These are phyloP conservation scores for Acanthopagrus latus DNA, from an alignment of 2,797 vertebrate species.

Conservation along the genomic window DNA sequence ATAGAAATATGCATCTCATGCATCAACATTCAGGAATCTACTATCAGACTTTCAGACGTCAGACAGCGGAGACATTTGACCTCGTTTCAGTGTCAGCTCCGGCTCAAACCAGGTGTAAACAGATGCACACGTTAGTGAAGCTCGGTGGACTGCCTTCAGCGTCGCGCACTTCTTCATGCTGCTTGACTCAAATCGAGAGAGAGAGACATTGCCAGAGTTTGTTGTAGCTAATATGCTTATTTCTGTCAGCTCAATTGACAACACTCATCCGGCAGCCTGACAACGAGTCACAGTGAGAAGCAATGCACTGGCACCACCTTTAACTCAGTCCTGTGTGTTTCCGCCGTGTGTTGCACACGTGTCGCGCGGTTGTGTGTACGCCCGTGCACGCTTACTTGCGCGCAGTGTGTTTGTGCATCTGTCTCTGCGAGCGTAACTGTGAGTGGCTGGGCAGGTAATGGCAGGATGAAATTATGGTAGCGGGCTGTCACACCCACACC, in stretches of 20 bases:
- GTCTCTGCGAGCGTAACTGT: slow-evolving; percentile 73
- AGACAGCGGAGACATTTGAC: slow-evolving; percentile 49
- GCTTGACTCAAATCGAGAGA: slow-evolving; percentile 71
- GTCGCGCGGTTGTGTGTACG: slow-evolving; percentile 55
- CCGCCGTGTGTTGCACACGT: slow-evolving; percentile 29
- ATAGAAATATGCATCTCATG: not conserved
- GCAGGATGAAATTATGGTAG: slow-evolving; percentile 82
- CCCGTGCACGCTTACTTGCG: slow-evolving; percentile 44
- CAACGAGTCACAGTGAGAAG: slow-evolving; percentile 78
- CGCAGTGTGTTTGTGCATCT: slow-evolving; percentile 71
- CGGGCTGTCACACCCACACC: slow-evolving; percentile 82
- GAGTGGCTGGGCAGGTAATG: slow-evolving; percentile 83
- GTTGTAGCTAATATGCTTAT: slow-evolving; percentile 78
- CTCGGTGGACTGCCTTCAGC: slow-evolving; percentile 66
- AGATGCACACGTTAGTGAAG: slow-evolving; percentile 54
- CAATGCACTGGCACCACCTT: slow-evolving; percentile 67
- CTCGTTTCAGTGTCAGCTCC: slow-evolving; percentile 61
- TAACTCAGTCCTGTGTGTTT: slow-evolving; percentile 62
- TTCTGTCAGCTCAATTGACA: slow-evolving; percentile 82
- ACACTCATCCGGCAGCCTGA: slow-evolving; percentile 74
- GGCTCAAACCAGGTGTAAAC: slow-evolving; percentile 65
- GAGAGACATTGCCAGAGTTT: slow-evolving; percentile 79
- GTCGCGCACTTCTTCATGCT: slow-evolving; percentile 53
- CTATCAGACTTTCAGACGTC: slow-evolving; percentile 22
- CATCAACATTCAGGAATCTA: slow-evolving; percentile 17